phyloP scores from a whole-genome alignment of 2,797 vertebrate species.

The Thamnophis elegans region DNA sequence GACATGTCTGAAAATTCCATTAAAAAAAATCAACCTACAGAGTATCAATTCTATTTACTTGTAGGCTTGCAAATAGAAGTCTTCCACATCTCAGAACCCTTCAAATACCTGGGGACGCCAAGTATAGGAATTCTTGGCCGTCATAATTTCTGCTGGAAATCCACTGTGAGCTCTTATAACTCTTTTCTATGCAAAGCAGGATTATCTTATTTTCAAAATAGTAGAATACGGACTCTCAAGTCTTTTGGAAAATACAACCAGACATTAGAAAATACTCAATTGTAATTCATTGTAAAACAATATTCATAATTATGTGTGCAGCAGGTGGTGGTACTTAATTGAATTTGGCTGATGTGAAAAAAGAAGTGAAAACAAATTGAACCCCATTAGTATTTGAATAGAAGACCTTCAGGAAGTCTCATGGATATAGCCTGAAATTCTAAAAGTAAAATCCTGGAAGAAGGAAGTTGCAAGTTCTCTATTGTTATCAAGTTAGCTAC shows the following conservation, averaged over 20 bases:
- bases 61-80: background rate
- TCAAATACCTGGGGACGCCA: background rate
- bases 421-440: background rate
- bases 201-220: background rate
- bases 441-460: background rate
- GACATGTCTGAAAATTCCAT: slow-evolving; percentile 8
- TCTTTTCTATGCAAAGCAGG: background rate
- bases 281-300: background rate
- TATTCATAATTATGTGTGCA: background rate
- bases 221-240: background rate
- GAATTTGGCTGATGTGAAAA: background rate
- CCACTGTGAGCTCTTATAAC: background rate
- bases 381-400: background rate
- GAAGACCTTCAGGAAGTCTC: background rate
- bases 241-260: background rate
- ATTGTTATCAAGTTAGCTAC: background rate
- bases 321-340: background rate
- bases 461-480: background rate
- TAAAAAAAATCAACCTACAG: background rate
- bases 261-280: background rate
- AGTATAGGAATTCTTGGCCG: background rate
- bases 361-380: background rate
- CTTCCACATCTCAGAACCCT: background rate
- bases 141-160: background rate
- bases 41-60: background rate